Evolutionary conservation across 1,140 invertebrate genomes (phyloP).

Genomic region (Caenorhabditis brenneri): DNA sequence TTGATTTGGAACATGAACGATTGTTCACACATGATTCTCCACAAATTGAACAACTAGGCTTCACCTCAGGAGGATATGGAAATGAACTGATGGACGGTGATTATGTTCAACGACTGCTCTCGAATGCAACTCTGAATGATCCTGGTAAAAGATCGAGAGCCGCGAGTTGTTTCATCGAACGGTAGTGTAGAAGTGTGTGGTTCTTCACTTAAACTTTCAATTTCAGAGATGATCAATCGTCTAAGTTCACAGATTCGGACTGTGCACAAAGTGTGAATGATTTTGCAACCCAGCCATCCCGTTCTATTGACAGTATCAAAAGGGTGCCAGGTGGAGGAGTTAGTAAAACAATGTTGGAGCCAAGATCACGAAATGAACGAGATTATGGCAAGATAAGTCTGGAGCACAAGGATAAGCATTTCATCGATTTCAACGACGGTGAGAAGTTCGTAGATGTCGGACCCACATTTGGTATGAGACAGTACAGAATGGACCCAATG

Average conservation of each 20-base stretch:
- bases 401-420: neutral
- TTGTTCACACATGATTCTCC: slow-evolving; percentile 6
- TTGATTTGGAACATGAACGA: slow-evolving; percentile 6
- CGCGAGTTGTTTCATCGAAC: neutral
- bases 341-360: neutral
- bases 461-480: neutral
- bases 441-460: neutral
- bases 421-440: neutral
- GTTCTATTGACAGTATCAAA: neutral
- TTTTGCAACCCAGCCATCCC: neutral
- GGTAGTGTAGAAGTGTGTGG: neutral
- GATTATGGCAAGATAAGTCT: slow-evolving; percentile 9
- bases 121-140: neutral
- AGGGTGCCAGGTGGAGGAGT: neutral
- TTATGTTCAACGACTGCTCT: neutral
- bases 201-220: neutral
- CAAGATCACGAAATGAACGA: neutral
- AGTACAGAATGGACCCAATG: slow-evolving; percentile 26
- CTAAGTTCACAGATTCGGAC: neutral
- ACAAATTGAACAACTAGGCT: neutral
- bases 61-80: neutral
- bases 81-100: neutral
- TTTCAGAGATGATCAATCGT: neutral
- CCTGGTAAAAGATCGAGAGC: neutral
- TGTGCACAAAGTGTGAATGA: neutral